These are phyloP conservation scores for Oncorhynchus kisutch DNA, from an alignment of 2,113 vertebrate genomes.

Conservation along the genomic window DNA sequence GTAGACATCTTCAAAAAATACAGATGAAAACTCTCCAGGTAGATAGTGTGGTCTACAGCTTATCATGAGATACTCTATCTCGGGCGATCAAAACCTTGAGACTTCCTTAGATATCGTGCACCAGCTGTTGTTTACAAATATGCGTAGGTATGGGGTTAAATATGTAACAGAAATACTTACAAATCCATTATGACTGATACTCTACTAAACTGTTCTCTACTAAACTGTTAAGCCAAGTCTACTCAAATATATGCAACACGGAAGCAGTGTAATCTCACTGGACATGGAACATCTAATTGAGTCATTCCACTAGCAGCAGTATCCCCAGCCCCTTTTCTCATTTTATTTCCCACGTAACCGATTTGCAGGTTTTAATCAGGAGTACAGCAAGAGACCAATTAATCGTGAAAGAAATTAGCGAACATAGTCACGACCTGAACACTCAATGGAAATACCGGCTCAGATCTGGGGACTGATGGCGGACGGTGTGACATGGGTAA, in stretches of 20 bases:
- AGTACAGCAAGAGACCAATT: slow-evolving; percentile 61
- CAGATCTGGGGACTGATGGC: slow-evolving; percentile 12
- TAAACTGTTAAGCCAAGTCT: too few relatives aligned
- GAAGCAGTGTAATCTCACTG: slow-evolving; percentile 26
- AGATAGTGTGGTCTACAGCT: too few relatives aligned
- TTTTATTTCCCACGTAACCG: slow-evolving; percentile 43
- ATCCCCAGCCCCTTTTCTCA: slow-evolving; percentile 18
- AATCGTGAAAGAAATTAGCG: slow-evolving; percentile 65
- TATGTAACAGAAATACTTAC: too few relatives aligned
- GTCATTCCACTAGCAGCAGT: slow-evolving; percentile 39
- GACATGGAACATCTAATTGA: slow-evolving; percentile 48
- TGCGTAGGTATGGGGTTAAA: too few relatives aligned
- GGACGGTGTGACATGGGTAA: slow-evolving; percentile 33
- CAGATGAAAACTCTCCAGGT: too few relatives aligned
- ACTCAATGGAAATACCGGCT: slow-evolving; percentile 37
- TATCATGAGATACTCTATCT: too few relatives aligned
- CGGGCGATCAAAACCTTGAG: too few relatives aligned
- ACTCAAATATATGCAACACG: background rate
- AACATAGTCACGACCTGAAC: slow-evolving; percentile 39
- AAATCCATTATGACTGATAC: too few relatives aligned
- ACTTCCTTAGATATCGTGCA: too few relatives aligned
- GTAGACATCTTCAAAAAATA: too few relatives aligned
- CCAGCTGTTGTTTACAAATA: too few relatives aligned
- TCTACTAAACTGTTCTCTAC: too few relatives aligned
- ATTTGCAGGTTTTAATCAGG: slow-evolving; percentile 72